Base-by-base conservation (phyloP, 1,140 invertebrate genomes). In the Psilanteris sp. region DNA sequence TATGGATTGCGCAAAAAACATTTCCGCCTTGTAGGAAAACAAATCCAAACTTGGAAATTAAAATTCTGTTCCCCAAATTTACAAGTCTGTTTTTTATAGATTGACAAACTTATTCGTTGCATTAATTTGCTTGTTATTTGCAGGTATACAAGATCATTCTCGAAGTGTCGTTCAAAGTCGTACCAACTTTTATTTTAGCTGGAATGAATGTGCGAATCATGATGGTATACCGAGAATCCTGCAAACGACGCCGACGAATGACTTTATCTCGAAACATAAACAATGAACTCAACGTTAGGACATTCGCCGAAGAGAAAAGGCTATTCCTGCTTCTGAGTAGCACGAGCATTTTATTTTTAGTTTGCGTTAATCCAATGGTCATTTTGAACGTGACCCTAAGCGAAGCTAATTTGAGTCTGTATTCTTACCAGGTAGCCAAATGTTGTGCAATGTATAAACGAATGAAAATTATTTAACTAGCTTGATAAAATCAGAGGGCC, bases 341-440 rank as follows among this genome's bases (percentile, higher is more conserved):
- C 39, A 94, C 93, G 1, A 93, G 93, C 27, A 91, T 94, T 11
- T 80, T 94, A 10, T 94, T 94, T 81, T 88, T 94, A 11, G 88
- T 94, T 8, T 94, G 93, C 81, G 92, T 94, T 39, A 94, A 93
- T 9, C 93, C 93, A 0, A 93, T 94, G 91, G 92, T 93, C 15
- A 92, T 94, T 46, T 85, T 94, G 0, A 93, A 93, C 67, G 90
- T 93, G 34, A 93, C 92, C 13, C 87, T 93, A 22, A 91, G 91
- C 11, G 90, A 92, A 59, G 86, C 87, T 43, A 91, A 92, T 75
- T 87, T 92, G 43, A 89, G 89, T 18, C 87, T 88, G 44, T 92
- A 91, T 77, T 89, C 91, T 48, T 93, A 93, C 81, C 92, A 93
- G 88, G 91, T 91, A 81, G 77, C 41, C 18, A 2, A 20, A 20